Base-by-base conservation (phyloP, 1,140 invertebrate genomes). In the Scaptomyza hsui region DNA sequence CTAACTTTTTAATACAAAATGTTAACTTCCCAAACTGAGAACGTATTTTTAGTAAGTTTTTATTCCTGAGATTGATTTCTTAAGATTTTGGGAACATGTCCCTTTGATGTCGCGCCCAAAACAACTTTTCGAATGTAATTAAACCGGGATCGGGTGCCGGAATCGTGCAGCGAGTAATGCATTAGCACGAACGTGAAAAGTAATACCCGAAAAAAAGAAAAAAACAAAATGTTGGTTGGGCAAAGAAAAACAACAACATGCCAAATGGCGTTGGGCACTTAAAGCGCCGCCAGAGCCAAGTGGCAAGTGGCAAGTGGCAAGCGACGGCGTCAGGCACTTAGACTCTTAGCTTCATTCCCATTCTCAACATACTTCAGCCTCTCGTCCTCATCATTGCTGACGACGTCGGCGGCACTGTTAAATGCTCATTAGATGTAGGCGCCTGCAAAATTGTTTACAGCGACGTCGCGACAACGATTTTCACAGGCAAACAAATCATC, bases 111-210 rank as follows among this genome's bases (percentile, higher is more conserved):
- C 71, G 71, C 71, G 71, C 71, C 64, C 51, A 55, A 48, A 72
- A 48, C 18, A 59, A 63, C 53, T 65, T 74, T 64, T 53, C 32
- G 47, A 63, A 63, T 71, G 59, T 64, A 70, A 64, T 72, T 64
- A 60, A 71, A 55, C 13, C 1, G 32, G 97, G 97, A 98, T 97
- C 59, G 53, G 67, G 48, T 63, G 21, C 13, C 5, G 3, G 15
- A 12, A 26, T n/a, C 16, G 2, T 2, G 48, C 35, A 42, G 19
- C 35, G 15, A 52, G 24, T 45, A 45, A 71, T 81, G 77, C 81
- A 86, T 86, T 86, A 86, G 81, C 81, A 81, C 49, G 49, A 60
- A 77, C 18, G 42, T 86, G 77, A 86, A 86, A 86, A 86, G 49
- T 65, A 88, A 86, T 78, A 88, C 73, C 47, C 67, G 21, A 49